Percentiles rank a stretch among this genome's conserved stretches.
phyloP scores from a whole-genome alignment of 2,113 vertebrate genomes.

The Strix aluco region DNA sequence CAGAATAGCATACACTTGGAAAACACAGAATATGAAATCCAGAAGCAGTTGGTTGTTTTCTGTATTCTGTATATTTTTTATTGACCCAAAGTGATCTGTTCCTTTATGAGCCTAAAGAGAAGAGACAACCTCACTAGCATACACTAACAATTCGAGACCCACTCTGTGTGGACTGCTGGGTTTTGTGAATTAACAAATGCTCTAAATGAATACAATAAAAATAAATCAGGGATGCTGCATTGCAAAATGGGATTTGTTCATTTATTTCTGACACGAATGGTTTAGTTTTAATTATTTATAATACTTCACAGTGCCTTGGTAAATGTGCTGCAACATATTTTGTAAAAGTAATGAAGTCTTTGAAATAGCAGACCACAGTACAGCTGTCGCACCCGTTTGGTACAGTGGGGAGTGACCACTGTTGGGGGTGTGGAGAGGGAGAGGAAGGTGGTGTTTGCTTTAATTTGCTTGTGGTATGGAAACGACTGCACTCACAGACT shows the following conservation, averaged over 20 bases:
- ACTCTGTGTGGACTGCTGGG: background rate
- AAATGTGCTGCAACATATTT: constrained; percentile 48
- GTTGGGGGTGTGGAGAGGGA: background rate
- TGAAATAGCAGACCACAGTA: background rate
- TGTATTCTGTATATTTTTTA: background rate
- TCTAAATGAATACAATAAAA: constrained; percentile 49
- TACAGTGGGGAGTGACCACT: background rate
- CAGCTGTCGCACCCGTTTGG: background rate
- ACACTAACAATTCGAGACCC: background rate
- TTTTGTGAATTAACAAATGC: constrained; percentile 47
- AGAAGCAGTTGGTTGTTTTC: background rate
- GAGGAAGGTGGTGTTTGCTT: background rate
- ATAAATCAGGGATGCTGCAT: constrained; percentile 59
- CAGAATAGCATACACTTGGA: background rate
- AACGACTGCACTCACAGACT: background rate
- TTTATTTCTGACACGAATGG: constrained; percentile 66
- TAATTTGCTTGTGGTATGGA: background rate
- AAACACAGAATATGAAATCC: background rate
- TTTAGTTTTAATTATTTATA: constrained; percentile 70
- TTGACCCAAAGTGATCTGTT: background rate
- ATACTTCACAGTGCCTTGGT: constrained; percentile 20
- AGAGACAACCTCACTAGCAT: background rate
- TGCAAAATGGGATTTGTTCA: constrained; percentile 56
- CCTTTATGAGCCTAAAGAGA: background rate
- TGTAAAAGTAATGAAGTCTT: constrained; percentile 30